Evolutionary conservation across 2,888 invertebrate genomes (phyloP), one percentile per base, ranked within the genome.

Genomic region (Epiblema foenella): DNA sequence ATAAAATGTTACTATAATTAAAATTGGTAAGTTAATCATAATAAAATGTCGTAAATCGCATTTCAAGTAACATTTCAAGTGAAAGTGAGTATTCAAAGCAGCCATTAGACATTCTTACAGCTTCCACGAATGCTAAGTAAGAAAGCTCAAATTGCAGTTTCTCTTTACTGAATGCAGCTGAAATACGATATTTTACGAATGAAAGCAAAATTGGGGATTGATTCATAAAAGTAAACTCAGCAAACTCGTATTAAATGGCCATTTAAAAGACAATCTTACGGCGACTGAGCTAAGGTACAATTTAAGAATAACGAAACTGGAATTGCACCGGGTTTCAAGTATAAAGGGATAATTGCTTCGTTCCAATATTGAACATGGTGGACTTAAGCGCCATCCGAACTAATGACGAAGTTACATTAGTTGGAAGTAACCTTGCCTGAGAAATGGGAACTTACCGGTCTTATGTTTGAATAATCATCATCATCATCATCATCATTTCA

Each of bases 151-250:
- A 46, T 46, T 46, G n/a, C 46, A 46, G 46, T n/a, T n/a, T 46
- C 46, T 15, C 8, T 46, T 46, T 46, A 46, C 46, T 46, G 46
- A 46, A 46, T 46, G 46, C 46, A 46, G 46, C 46, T 46, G 46
- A 46, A 46, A 46, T n/a, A 46, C 46, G 46, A n/a, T 46, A 46
- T 46, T 46, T 46, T 46, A 46, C n/a, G 46, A 46, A 46, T 46
- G n/a, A 46, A 46, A 46, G 46, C 46, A n/a, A n/a, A 46, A 46
- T 46, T 46, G n/a, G n/a, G 46, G 46, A 46, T 46, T 46, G 46
- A 46, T 46, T 46, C 46, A 8, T 46, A 1, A 46, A 46, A 46
- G 15, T n/a, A 12, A n/a, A 15, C n/a, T 46, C 7, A 46, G 46
- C n/a, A n/a, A 46, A 46, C 46, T 46, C 46, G n/a, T n/a, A 46